A percentile compares a stretch with the other conserved stretches of the same genome.
These are phyloP conservation scores for Chrysolophus pictus DNA, from an alignment of 2,797 vertebrate species.

Conservation along the genomic window DNA sequence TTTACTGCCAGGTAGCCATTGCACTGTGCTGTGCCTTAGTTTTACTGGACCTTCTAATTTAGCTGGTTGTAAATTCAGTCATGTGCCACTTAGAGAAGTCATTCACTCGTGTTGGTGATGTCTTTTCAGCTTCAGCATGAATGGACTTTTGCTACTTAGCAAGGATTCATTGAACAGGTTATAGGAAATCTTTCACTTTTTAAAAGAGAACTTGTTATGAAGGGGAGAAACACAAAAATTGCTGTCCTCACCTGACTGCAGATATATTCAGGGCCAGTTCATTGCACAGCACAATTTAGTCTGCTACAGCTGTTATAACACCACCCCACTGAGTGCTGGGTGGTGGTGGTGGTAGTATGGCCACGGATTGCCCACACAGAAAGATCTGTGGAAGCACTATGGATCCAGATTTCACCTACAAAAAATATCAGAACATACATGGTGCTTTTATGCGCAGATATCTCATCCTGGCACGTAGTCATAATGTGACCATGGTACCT, in stretches of 20 bases:
- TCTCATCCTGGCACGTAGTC: fast-evolving
- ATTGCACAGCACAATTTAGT: background rate
- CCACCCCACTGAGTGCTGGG: fast-evolving
- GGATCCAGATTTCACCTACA: background rate
- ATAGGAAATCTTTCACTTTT: background rate
- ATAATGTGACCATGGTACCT: fast-evolving
- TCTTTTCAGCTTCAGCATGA: background rate
- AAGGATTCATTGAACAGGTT: background rate
- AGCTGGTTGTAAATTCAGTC: background rate
- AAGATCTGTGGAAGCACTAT: background rate
- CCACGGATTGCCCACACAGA: background rate
- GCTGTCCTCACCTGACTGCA: background rate
- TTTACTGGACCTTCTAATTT: constrained; percentile 1
- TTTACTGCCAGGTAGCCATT: constrained; percentile 26
- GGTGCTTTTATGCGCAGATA: fast-evolving
- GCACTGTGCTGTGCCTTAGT: background rate
- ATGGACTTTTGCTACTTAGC: background rate
- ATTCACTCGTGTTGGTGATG: background rate
- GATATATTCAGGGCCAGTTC: background rate
- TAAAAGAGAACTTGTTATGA: background rate
- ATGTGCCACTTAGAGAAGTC: background rate
- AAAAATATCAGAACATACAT: background rate
- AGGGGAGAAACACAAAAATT: background rate
- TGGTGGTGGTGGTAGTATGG: fast-evolving
- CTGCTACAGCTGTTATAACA: background rate